Base-by-base conservation (phyloP, 35 echinoderm and acorn worm genomes). In the Hemicentrotus pulcherrimus region DNA sequence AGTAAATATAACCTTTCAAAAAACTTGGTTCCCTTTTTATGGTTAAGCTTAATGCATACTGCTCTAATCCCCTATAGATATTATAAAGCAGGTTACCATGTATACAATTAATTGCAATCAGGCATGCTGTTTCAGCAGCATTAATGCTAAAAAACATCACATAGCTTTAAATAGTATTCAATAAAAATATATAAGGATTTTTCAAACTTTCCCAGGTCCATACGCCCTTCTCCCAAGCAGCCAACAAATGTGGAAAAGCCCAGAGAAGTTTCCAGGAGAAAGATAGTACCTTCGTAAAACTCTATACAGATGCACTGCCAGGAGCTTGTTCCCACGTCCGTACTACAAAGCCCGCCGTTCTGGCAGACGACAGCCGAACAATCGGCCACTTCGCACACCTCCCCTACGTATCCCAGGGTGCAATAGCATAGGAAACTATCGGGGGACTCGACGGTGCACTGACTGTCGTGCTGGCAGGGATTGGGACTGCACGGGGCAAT, bases 221-320 rank as follows among this genome's bases (percentile, higher is more conserved):
- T 18, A 78, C 22, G 7, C 65, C 65, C 22, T 78, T 78, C 65
- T 78, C 65, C 65, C 65, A 78, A 30, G 22, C 65, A 78, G 65
- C 24, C 88, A 90, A 32, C 88, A 14, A 8, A 90, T 12, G 46
- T 41, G 32, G 32, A 22, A 15, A 47, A 48, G 28, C n/a, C n/a
- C 18, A 58, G 28, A 31, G 46, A 58, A 14, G 30, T 55, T 11
- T 58, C 3, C n/a, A 58, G 48, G 46, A 58, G 91, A 93, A 93
- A 78, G 16, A 59, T 41, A 41, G 94, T 98, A 98, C 97, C 97
- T 98, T 92, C 60, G 46, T 85, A 33, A 92, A 95, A 98, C 88
- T 97, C 95, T 95, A 94, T 46, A 91, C 96, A 98, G 89, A 78
- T 71, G 92, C 97, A 98, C 35, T 60, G 47, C 97, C 97, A 98